phyloP scores from a whole-genome alignment of 1,140 invertebrate species.

The Ceratina australensis region DNA sequence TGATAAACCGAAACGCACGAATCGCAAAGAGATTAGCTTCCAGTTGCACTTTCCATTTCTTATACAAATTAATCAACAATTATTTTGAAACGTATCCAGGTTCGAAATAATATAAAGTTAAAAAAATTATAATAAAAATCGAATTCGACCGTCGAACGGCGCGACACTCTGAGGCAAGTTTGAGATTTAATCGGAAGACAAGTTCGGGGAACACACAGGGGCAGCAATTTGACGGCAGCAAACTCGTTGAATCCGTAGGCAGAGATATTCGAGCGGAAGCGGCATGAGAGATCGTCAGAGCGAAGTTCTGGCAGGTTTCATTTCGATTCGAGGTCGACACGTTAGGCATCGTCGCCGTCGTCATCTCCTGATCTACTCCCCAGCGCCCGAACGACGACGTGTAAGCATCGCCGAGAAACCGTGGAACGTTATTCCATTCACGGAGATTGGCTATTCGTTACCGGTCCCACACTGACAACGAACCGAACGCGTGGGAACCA shows the following conservation, averaged over 20 bases:
- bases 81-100: too few species aligned
- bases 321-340: constrained; percentile 24
- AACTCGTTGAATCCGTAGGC: constrained; percentile 16
- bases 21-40: neutral
- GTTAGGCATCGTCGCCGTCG: neutral
- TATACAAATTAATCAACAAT: too few species aligned
- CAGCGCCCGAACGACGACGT: constrained; percentile 12
- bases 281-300: constrained; percentile 20
- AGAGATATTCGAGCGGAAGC: neutral
- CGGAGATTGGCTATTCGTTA: constrained; percentile 48
- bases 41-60: too few species aligned
- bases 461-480: neutral
- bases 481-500: constrained; percentile 1
- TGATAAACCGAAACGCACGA: neutral
- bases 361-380: constrained; percentile 25
- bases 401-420: neutral
- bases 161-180: neutral
- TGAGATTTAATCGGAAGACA: neutral
- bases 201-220: neutral
- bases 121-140: too few species aligned
- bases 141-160: too few species aligned
- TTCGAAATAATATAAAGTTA: too few species aligned
- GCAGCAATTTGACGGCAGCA: neutral
- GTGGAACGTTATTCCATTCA: constrained; percentile 28
- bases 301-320: constrained; percentile 7